Conservation (phyloP, 1,140 invertebrate genomes). For the Hormaphis cornu region DNA sequence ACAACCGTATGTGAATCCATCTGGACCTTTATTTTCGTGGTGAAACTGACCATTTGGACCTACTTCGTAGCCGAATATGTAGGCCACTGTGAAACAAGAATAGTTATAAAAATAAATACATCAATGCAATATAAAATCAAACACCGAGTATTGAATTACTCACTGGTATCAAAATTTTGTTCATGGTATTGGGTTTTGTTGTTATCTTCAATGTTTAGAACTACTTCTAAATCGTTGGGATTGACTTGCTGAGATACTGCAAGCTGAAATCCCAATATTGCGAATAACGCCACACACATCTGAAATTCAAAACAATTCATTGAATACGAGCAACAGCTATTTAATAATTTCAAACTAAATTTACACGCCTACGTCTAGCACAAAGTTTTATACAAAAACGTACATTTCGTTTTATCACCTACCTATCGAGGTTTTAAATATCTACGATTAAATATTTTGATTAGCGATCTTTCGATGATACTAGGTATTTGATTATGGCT, state of each 20-base stretch:
- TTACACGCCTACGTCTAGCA: too few species aligned
- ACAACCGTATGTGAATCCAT: slow-evolving; percentile 67
- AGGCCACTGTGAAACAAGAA: slow-evolving; percentile 47
- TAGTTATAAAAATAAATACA: background rate
- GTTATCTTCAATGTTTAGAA: slow-evolving; percentile 55
- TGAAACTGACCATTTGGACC: slow-evolving; percentile 65
- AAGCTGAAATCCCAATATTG: background rate
- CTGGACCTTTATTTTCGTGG: slow-evolving; percentile 60
- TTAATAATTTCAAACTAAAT: too few species aligned
- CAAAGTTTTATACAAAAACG: too few species aligned
- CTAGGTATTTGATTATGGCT: too few species aligned
- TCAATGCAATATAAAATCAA: background rate
- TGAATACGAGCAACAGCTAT: too few species aligned
- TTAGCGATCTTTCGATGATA: too few species aligned
- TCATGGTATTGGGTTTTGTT: slow-evolving; percentile 61
- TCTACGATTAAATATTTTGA: too few species aligned
- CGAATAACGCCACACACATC: background rate
- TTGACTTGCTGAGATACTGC: slow-evolving; percentile 2
- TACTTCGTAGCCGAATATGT: slow-evolving; percentile 62
- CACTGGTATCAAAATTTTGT: slow-evolving; percentile 59
- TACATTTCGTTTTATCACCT: background rate
- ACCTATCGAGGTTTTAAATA: too few species aligned
- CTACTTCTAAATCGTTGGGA: slow-evolving; percentile 41
- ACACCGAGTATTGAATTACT: slow-evolving; percentile 39
- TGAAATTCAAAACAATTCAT: too few species aligned